These are phyloP conservation scores for Myoxocephalus aenaeus DNA, from an alignment of 2,797 vertebrate genomes.

Conservation along the genomic window DNA sequence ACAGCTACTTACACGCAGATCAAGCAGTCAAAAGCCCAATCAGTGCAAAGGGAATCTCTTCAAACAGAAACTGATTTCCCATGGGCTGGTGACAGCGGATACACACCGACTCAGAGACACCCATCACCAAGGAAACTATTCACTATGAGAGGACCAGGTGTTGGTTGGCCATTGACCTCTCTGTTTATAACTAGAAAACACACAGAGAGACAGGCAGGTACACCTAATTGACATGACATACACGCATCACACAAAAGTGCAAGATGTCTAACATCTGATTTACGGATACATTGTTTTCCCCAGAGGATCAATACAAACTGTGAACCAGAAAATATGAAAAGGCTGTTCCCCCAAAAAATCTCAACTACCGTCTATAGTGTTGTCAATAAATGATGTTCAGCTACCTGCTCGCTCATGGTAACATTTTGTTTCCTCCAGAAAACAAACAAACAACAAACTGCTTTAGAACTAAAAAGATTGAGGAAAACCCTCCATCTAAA, in stretches of 20 bases:
- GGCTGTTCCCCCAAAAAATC: constrained; percentile 26
- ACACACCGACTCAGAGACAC: constrained; percentile 14
- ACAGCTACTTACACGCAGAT: constrained; percentile 59
- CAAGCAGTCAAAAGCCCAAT: constrained; percentile 60
- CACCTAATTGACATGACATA: constrained; percentile 4
- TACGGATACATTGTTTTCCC: neutral
- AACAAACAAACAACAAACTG: constrained; percentile 24
- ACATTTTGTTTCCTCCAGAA: constrained; percentile 28
- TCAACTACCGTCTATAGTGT: constrained; percentile 15
- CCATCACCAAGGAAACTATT: constrained; percentile 65
- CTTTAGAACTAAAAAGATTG: constrained; percentile 28
- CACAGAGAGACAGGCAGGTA: neutral
- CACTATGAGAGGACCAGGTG: constrained; percentile 37
- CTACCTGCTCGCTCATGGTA: neutral
- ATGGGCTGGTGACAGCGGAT: constrained; percentile 43
- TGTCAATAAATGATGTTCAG: constrained; percentile 51
- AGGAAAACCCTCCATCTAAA: constrained; percentile 34
- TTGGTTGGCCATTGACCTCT: constrained; percentile 48
- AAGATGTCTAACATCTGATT: neutral
- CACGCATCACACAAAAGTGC: neutral
- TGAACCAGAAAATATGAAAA: constrained; percentile 4
- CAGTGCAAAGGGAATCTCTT: constrained; percentile 58
- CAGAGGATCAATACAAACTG: constrained; percentile 20
- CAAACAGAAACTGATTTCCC: constrained; percentile 72
- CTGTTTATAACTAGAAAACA: constrained; percentile 26